Conservation (phyloP, 2,113 vertebrate species). For the Lophius piscatorius region DNA sequence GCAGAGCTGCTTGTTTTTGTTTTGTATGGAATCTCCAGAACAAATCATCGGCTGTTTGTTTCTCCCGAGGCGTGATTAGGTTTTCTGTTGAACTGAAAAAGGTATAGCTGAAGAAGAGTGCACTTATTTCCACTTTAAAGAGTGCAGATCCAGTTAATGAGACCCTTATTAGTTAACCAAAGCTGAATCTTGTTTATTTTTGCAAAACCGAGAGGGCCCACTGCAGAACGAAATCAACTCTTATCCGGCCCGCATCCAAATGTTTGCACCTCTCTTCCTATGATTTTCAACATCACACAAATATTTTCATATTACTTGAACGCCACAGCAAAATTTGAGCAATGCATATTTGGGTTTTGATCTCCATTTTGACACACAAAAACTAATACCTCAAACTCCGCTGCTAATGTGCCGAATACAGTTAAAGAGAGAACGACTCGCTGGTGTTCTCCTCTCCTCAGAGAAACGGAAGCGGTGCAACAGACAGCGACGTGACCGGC, state of each 20-base stretch:
- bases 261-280: constrained; percentile 45
- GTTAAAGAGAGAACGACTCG: constrained; percentile 39
- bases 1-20: constrained; percentile 56
- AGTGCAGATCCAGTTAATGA: constrained; percentile 79
- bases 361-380: constrained; percentile 95
- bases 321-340: constrained; percentile 70
- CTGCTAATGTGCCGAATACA: constrained; percentile 82
- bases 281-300: constrained; percentile 58
- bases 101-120: constrained; percentile 86
- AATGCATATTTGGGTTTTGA: constrained; percentile 91
- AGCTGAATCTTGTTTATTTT: constrained; percentile 85
- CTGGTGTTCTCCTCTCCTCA: constrained; percentile 67
- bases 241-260: constrained; percentile 76
- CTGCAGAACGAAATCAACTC: constrained; percentile 82
- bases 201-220: constrained; percentile 75
- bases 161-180: constrained; percentile 93
- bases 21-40: constrained; percentile 43
- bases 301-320: constrained; percentile 76
- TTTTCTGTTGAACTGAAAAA: constrained; percentile 56
- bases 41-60: constrained; percentile 59
- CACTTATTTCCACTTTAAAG: constrained; percentile 85
- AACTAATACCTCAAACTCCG: constrained; percentile 98
- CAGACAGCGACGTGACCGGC: constrained; percentile 62
- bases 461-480: constrained; percentile 74
- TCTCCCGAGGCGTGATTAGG: constrained; percentile 52